Evolutionary conservation across 2,113 vertebrate species (phyloP).

Genomic region (Ctenodactylus gundi): DNA sequence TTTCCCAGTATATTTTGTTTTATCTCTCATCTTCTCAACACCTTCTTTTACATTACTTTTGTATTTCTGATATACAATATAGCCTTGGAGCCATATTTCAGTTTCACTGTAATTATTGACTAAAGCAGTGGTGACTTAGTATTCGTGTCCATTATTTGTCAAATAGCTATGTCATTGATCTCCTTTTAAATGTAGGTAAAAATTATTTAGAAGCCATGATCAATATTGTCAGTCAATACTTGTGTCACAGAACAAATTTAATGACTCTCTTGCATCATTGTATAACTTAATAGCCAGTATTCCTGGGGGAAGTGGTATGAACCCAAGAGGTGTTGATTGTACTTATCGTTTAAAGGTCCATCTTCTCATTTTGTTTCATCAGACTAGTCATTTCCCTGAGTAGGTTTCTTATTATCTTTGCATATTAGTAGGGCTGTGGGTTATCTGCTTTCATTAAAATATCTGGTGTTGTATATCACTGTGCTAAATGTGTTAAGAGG

Average conservation of each 20-base stretch:
- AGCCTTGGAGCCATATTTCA: slow-evolving; percentile 6
- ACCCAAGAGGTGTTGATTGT: neutral
- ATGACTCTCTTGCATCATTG: neutral
- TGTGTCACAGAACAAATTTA: neutral
- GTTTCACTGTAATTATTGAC: slow-evolving; percentile 3
- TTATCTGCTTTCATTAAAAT: neutral
- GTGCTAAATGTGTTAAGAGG: neutral
- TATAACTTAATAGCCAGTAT: neutral
- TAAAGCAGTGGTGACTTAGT: neutral
- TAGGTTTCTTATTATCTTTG: neutral
- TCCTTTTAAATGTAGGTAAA: slow-evolving; percentile 32
- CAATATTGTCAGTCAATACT: neutral
- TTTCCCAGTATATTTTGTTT: neutral
- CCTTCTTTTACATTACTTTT: neutral
- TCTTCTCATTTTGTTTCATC: slow-evolving; percentile 25
- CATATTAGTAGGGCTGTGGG: neutral
- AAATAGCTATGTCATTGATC: neutral
- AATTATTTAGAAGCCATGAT: neutral
- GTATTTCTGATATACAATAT: neutral
- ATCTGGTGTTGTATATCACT: neutral
- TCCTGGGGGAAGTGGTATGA: neutral
- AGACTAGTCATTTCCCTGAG: neutral
- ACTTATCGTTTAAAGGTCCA: neutral
- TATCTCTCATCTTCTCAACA: neutral
- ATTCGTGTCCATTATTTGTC: neutral